A percentile compares a stretch with the other conserved stretches of the same genome.
Conservation (phyloP, 1,140 invertebrate species). For the Wasmannia auropunctata region DNA sequence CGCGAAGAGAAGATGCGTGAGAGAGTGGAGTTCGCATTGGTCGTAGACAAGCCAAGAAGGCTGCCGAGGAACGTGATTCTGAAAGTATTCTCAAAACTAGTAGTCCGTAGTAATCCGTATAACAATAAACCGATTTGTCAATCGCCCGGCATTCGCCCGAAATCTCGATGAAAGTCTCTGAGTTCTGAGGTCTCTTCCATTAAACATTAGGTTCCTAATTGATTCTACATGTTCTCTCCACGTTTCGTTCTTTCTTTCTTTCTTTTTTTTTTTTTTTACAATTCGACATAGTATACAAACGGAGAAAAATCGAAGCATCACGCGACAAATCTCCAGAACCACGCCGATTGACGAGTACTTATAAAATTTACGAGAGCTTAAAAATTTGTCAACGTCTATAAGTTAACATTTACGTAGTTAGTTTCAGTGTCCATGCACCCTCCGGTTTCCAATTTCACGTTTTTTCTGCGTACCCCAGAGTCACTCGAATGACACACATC, state of each 20-base stretch:
- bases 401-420: constrained; percentile 55
- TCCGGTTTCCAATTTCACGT: constrained; percentile 24
- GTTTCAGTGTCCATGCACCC: constrained; percentile 23
- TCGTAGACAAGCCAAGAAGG: constrained; percentile 37
- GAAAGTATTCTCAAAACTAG: constrained; percentile 44
- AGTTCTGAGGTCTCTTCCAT: not conserved
- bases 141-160: not conserved
- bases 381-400: constrained; percentile 58
- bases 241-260: not conserved
- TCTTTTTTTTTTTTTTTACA: not conserved
- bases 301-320: constrained; percentile 34
- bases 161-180: not conserved
- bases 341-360: constrained; percentile 52
- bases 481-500: constrained; percentile 39
- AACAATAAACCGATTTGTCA: constrained; percentile 34
- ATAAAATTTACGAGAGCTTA: constrained; percentile 58
- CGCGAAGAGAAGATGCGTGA: constrained; percentile 19
- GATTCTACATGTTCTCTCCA: constrained; percentile 12
- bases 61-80: constrained; percentile 60
- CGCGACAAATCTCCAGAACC: constrained; percentile 56
- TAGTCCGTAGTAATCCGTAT: constrained; percentile 12
- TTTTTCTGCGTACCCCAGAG: constrained; percentile 3
- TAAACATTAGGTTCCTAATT: constrained; percentile 11
- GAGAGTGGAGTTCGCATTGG: constrained; percentile 33
- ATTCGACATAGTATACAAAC: constrained; percentile 20